Conservation (phyloP, 2,113 vertebrate species). For the Gobio gobio region DNA sequence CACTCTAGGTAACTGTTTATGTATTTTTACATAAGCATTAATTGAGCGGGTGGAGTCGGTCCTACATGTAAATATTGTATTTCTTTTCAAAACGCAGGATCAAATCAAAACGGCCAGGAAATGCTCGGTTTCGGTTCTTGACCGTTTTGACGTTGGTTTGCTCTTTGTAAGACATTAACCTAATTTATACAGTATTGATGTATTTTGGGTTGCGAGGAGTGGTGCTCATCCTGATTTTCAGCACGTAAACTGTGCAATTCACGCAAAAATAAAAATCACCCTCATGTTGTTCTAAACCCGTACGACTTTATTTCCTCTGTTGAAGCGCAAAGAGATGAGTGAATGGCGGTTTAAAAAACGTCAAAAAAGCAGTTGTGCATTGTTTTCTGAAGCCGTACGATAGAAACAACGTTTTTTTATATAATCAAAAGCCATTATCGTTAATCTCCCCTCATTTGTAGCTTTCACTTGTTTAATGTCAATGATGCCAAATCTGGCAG, state of each 20-base stretch:
- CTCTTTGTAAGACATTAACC: constrained; percentile 67
- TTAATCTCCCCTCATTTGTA: neutral
- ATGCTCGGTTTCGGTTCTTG: constrained; percentile 54
- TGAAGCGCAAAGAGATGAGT: neutral
- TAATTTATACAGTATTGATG: constrained; percentile 57
- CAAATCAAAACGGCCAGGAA: constrained; percentile 61
- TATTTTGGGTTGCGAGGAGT: constrained; percentile 63
- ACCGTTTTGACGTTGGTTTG: constrained; percentile 66
- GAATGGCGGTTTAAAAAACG: neutral
- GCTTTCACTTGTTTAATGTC: neutral
- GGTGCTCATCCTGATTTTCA: constrained; percentile 59
- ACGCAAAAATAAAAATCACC: neutral
- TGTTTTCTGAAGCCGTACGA: neutral
- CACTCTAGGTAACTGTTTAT: constrained; percentile 56
- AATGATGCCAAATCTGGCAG: neutral
- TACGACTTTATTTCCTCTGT: no score
- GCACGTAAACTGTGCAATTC: no score
- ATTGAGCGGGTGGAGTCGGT: constrained; percentile 63
- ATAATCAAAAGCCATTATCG: neutral
- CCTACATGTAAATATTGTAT: constrained; percentile 69
- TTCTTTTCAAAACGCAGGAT: constrained; percentile 59
- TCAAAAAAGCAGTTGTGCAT: neutral
- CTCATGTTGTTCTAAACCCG: neutral
- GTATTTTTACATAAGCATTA: constrained; percentile 66
- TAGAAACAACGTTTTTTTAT: neutral